phyloP scores from a whole-genome alignment of 1,140 invertebrate species.

The Solen grandis region DNA sequence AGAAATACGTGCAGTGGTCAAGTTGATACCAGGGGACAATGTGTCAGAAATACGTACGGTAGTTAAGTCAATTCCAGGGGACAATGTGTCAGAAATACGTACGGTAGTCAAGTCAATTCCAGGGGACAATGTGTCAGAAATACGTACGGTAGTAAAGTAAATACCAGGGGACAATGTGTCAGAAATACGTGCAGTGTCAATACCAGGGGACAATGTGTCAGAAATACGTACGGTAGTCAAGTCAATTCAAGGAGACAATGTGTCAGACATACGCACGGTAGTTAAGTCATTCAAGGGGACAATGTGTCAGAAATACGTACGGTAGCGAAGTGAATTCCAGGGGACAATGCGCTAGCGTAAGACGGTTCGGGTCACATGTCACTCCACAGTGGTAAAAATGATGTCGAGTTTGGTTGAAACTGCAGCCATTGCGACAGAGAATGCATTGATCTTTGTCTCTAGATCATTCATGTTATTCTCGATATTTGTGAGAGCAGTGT shows the following conservation, averaged over 20 bases:
- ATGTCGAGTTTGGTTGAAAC: not conserved
- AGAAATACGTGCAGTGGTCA: too few species aligned
- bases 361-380: not conserved
- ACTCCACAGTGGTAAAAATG: not conserved
- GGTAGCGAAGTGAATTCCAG: not conserved
- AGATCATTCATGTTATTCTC: slow-evolving; percentile 1
- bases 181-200: not conserved
- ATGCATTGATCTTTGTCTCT: slow-evolving; percentile 23
- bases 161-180: not conserved
- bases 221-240: too few species aligned
- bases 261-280: not conserved
- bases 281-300: not conserved
- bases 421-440: not conserved
- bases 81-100: not conserved
- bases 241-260: not conserved
- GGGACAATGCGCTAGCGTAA: not conserved
- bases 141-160: not conserved
- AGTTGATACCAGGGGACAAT: too few species aligned
- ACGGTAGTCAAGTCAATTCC: slow-evolving; percentile 4
- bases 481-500: slow-evolving; percentile 13
- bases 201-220: too few species aligned
- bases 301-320: slow-evolving; percentile 1
- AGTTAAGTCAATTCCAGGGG: not conserved
- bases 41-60: not conserved
- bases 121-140: not conserved